phyloP scores from a whole-genome alignment of 2,797 vertebrate species.

The Spatula clypeata region DNA sequence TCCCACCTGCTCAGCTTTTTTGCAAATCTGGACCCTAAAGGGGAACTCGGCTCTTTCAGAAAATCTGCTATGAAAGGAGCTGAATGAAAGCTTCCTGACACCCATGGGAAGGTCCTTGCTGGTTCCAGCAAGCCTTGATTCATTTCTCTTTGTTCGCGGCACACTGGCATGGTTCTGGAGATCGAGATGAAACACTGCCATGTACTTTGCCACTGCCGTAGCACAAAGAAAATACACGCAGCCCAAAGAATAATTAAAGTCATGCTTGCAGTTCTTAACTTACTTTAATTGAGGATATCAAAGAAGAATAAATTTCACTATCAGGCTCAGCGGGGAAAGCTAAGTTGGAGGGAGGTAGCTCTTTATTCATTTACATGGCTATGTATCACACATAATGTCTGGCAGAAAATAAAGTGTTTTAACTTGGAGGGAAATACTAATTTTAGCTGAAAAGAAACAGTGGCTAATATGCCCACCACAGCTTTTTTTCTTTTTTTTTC shows the following conservation, averaged over 20 bases:
- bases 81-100: background rate
- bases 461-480: background rate
- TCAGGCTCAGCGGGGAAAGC: constrained; percentile 48
- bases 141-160: background rate
- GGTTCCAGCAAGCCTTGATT: background rate
- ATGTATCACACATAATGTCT: constrained; percentile 42
- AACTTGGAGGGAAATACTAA: constrained; percentile 44
- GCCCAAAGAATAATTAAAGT: constrained; percentile 67
- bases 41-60: background rate
- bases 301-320: constrained; percentile 78
- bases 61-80: background rate
- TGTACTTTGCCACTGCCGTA: background rate
- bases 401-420: constrained; percentile 52
- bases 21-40: background rate
- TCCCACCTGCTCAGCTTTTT: background rate
- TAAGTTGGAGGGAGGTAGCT: constrained; percentile 18
- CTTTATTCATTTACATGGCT: constrained; percentile 55
- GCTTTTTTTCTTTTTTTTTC: background rate
- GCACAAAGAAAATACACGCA: background rate
- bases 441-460: constrained; percentile 48
- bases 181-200: background rate
- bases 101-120: background rate
- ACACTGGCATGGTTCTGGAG: background rate
- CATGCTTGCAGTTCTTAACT: constrained; percentile 55
- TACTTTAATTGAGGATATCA: constrained; percentile 73